phyloP scores from a whole-genome alignment of 2,797 vertebrate genomes.

The Liasis olivaceus region DNA sequence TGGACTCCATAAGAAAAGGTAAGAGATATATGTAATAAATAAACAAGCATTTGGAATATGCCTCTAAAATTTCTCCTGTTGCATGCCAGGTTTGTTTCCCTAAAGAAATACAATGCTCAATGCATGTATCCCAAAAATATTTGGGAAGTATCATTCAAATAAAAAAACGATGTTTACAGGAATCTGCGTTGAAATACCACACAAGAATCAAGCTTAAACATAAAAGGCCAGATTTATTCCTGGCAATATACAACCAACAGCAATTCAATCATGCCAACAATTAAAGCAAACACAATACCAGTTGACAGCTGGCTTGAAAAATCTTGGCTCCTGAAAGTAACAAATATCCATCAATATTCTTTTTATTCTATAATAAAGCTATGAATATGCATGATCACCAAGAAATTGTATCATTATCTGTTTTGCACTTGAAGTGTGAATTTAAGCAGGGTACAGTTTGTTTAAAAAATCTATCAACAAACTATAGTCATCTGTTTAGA shows the following conservation, averaged over 20 bases:
- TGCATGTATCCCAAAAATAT: background rate
- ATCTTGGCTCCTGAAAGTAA: constrained; percentile 47
- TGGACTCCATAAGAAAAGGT: background rate
- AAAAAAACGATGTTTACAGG: constrained; percentile 48
- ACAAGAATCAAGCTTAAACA: constrained; percentile 58
- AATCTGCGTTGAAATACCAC: constrained; percentile 48
- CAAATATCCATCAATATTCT: constrained; percentile 53
- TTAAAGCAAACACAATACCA: constrained; percentile 13
- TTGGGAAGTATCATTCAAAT: background rate
- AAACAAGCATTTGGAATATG: background rate
- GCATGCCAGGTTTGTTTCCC: background rate
- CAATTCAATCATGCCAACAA: constrained; percentile 26
- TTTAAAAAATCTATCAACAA: constrained; percentile 61
- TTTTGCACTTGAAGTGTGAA: constrained; percentile 62
- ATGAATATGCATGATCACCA: constrained; percentile 59
- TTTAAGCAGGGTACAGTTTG: constrained; percentile 45
- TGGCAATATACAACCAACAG: background rate
- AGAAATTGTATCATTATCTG: constrained; percentile 66
- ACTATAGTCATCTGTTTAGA: constrained; percentile 57
- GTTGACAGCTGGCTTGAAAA: constrained; percentile 57
- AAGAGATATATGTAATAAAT: background rate
- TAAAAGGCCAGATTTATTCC: constrained; percentile 31
- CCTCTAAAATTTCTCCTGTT: background rate
- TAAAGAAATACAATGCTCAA: background rate
- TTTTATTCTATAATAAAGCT: constrained; percentile 46